phyloP scores from a whole-genome alignment of 2,797 vertebrate genomes.

The Typhlichthys subterraneus region DNA sequence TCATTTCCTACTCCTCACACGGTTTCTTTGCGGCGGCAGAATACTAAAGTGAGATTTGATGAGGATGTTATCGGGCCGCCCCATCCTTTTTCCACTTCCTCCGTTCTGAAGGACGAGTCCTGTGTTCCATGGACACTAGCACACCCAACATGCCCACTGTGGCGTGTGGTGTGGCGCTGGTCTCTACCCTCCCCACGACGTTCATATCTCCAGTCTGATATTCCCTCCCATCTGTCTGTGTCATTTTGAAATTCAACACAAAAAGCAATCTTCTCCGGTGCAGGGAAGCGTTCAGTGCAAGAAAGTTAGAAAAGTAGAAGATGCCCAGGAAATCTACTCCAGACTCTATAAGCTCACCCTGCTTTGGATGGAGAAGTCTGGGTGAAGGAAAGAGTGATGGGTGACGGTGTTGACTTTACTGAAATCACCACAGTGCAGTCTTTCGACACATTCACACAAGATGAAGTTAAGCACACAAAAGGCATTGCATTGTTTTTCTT shows the following conservation, averaged over 20 bases:
- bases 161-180: background rate
- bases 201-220: constrained; percentile 51
- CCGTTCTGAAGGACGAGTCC: constrained; percentile 63
- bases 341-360: constrained; percentile 12
- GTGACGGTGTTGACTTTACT: constrained; percentile 47
- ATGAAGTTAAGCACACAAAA: no score
- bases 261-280: constrained; percentile 44
- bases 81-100: constrained; percentile 69
- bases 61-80: constrained; percentile 66
- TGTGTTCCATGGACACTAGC: constrained; percentile 24
- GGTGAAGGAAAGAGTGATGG: constrained; percentile 39
- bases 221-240: constrained; percentile 34
- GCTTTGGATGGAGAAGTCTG: constrained; percentile 42
- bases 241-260: constrained; percentile 56
- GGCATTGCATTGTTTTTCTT: no score
- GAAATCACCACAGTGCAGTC: constrained; percentile 28
- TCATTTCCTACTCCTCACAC: constrained; percentile 66
- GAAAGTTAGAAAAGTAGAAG: constrained; percentile 13
- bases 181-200: constrained; percentile 22
- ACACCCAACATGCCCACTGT: background rate
- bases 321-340: constrained; percentile 1
- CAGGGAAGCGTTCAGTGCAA: background rate
- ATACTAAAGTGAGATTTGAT: constrained; percentile 79
- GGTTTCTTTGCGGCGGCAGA: constrained; percentile 49
- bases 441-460: background rate